These are phyloP conservation scores for Penelope pileata DNA, from an alignment of 2,113 vertebrate genomes.

Conservation along the genomic window DNA sequence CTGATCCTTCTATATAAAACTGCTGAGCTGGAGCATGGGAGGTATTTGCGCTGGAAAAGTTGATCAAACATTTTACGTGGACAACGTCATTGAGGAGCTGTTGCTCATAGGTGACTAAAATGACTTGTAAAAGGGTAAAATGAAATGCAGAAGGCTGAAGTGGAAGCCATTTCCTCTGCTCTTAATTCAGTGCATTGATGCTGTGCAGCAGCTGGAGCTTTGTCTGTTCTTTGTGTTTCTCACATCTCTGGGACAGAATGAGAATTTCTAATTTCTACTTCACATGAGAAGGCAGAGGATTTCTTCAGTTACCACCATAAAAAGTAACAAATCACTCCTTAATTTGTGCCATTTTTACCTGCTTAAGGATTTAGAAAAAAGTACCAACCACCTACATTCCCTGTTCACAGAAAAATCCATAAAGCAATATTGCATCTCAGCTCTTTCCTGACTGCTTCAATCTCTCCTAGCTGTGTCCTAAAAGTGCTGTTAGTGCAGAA, in stretches of 20 bases:
- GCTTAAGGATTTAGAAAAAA: background rate
- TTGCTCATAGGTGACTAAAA: background rate
- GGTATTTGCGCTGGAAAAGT: background rate
- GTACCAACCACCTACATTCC: background rate
- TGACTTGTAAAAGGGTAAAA: background rate
- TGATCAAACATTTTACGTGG: background rate
- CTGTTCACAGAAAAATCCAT: slow-evolving; percentile 11
- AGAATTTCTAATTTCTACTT: background rate
- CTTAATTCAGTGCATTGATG: background rate
- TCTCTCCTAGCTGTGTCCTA: background rate
- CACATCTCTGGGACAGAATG: background rate
- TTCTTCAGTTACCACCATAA: background rate
- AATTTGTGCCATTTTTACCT: background rate
- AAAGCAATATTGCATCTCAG: slow-evolving; percentile 24
- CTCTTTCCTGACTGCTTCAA: background rate
- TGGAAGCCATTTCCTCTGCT: background rate
- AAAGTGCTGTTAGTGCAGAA: slow-evolving; percentile 5
- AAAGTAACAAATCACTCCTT: background rate
- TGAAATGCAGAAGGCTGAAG: background rate
- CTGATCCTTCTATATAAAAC: background rate
- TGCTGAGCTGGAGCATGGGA: background rate
- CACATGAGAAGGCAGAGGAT: background rate
- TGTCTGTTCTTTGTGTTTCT: background rate
- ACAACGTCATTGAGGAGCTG: background rate
- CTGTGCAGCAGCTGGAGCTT: background rate